Evolutionary conservation across 2,888 invertebrate species (phyloP).

Genomic region (Drosophila nr. perissopoda): DNA sequence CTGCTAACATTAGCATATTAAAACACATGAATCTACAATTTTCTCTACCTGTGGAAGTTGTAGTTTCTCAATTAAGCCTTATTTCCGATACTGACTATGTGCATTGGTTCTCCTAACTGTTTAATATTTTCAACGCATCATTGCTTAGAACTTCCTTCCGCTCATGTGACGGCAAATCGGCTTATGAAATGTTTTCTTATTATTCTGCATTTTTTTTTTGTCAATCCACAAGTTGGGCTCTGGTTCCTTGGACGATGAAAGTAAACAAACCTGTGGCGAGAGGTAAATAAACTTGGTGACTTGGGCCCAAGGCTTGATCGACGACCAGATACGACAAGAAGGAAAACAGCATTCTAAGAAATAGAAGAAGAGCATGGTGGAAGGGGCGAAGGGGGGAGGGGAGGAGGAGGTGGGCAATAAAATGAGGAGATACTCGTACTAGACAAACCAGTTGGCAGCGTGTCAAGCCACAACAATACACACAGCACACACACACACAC

Average conservation of each 20-base stretch:
- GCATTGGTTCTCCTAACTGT: conserved; percentile 12
- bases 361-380: conserved; percentile 39
- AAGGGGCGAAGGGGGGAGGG: conserved; percentile 13
- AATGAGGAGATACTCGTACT: conserved; percentile 66
- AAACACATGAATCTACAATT: conserved; percentile 43
- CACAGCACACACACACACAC: conserved; percentile 18
- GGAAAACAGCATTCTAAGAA: conserved; percentile 73
- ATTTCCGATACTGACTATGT: conserved; percentile 42
- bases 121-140: conserved; percentile 71
- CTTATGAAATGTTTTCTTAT: conserved; percentile 57
- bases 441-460: conserved; percentile 72
- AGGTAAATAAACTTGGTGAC: conserved; percentile 69
- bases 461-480: conserved; percentile 40
- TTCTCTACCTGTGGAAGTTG: conserved; percentile 32
- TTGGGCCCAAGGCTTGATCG: conserved; percentile 53
- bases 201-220: conserved; percentile 20
- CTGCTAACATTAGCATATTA: conserved; percentile 53
- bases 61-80: conserved; percentile 42
- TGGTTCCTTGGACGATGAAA: conserved; percentile 33
- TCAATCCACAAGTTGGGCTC: conserved; percentile 8
- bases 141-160: conserved; percentile 69
- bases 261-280: conserved; percentile 57
- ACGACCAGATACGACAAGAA: conserved; percentile 45
- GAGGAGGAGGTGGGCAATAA: conserved; percentile 51
- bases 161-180: conserved; percentile 56